Conservation (phyloP, 1,140 invertebrate species). For the Saccostrea glomerata region DNA sequence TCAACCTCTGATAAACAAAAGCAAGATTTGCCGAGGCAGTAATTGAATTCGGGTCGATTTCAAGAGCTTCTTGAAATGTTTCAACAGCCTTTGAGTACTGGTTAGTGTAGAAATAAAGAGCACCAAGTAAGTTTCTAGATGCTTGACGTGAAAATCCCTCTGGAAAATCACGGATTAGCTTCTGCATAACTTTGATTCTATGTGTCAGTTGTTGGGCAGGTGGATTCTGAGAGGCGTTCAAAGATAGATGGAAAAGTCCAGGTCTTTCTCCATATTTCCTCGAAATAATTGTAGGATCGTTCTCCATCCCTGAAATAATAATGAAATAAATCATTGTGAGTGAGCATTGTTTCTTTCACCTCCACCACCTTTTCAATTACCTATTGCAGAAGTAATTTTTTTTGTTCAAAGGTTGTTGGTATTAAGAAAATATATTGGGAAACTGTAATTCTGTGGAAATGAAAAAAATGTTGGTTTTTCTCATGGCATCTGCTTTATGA, state of each 20-base stretch:
- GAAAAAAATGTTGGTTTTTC: no score
- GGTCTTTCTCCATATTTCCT: background rate
- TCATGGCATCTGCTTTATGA: no score
- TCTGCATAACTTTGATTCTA: slow-evolving; percentile 26
- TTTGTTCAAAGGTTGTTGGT: no score
- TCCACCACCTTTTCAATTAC: no score
- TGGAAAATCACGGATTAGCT: slow-evolving; percentile 37
- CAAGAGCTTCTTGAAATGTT: slow-evolving; percentile 17
- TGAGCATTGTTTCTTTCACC: no score
- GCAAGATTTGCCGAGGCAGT: slow-evolving; percentile 42
- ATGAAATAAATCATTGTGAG: no score
- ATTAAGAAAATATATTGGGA: no score
- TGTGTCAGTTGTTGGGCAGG: slow-evolving; percentile 11
- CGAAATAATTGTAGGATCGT: background rate
- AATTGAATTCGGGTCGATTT: background rate
- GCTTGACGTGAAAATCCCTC: slow-evolving; percentile 44
- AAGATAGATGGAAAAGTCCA: slow-evolving; percentile 44
- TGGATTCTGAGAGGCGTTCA: slow-evolving; percentile 43
- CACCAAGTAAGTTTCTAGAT: slow-evolving; percentile 43
- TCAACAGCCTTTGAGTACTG: slow-evolving; percentile 16
- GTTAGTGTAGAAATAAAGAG: slow-evolving; percentile 20
- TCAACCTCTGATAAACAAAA: slow-evolving; percentile 47
- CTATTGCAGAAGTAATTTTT: no score
- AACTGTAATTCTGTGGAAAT: no score
- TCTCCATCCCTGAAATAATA: no score